Percentiles rank a stretch among this genome's conserved stretches.
These are phyloP conservation scores for Hemibagrus guttatus DNA, from an alignment of 2,797 vertebrate species.

Conservation along the genomic window DNA sequence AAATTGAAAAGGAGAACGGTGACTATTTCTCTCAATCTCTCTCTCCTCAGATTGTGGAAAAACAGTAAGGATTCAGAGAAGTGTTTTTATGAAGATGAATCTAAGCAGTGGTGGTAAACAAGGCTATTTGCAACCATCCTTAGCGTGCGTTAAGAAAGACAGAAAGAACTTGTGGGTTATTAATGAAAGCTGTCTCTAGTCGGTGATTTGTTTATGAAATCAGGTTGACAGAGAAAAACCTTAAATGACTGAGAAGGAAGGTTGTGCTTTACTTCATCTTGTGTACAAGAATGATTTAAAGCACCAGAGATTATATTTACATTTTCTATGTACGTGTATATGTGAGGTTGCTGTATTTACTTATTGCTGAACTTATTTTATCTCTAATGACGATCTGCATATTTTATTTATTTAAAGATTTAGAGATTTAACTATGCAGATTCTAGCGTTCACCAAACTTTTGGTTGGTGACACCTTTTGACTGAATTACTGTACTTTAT, in stretches of 20 bases:
- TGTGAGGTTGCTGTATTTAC: background rate
- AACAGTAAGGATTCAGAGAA: conserved; percentile 24
- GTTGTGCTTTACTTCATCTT: background rate
- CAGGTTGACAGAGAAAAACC: background rate
- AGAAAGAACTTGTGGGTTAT: conserved; percentile 29
- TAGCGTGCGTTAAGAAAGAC: conserved; percentile 22
- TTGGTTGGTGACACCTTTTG: background rate
- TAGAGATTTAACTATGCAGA: background rate
- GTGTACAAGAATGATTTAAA: background rate
- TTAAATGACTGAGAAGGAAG: conserved; percentile 7
- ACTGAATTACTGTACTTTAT: background rate
- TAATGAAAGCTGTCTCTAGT: conserved; percentile 18
- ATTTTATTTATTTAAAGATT: background rate
- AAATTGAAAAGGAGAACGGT: background rate
- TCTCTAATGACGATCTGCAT: background rate
- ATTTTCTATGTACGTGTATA: background rate
- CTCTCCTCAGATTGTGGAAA: background rate
- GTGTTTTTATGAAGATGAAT: conserved; percentile 43
- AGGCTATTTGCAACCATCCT: conserved; percentile 7
- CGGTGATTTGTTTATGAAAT: conserved; percentile 40
- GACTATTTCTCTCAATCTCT: background rate
- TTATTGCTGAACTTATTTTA: background rate
- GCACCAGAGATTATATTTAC: background rate
- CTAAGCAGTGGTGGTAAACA: conserved; percentile 10
- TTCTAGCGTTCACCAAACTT: background rate